phyloP scores from a whole-genome alignment of 1,140 invertebrate species.

The Lamellibrachia luymesi region DNA sequence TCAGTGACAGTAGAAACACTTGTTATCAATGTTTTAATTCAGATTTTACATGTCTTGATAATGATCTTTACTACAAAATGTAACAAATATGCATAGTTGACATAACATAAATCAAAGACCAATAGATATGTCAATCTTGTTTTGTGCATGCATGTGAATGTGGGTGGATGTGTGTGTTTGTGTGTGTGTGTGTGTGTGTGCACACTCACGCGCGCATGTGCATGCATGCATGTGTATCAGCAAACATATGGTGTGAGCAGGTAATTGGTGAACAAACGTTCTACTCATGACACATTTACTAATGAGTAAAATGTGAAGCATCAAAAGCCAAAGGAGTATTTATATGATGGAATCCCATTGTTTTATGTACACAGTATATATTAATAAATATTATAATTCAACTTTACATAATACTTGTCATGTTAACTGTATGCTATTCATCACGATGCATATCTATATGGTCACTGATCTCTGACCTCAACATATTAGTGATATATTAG shows the following conservation, averaged over 20 bases:
- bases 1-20: neutral
- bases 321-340: neutral
- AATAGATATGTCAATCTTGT: neutral
- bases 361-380: neutral
- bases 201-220: too few species aligned
- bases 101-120: neutral
- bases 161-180: too few species aligned
- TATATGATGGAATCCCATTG: neutral
- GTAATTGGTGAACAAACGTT: neutral
- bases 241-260: neutral
- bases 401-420: neutral
- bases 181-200: too few species aligned
- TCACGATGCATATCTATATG: too few species aligned
- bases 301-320: neutral
- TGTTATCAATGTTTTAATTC: neutral
- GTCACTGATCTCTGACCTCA: neutral
- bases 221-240: neutral
- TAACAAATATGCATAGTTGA: neutral
- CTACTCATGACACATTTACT: too few species aligned
- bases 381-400: neutral
- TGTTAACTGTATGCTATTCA: neutral
- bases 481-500: neutral
- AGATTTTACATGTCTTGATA: neutral
- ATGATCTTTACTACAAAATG: neutral
- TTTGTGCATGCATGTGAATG: too few species aligned